A percentile compares a stretch with the other conserved stretches of the same genome.
Conservation (phyloP, 2,113 vertebrate species). For the Chrysochloris asiatica region DNA sequence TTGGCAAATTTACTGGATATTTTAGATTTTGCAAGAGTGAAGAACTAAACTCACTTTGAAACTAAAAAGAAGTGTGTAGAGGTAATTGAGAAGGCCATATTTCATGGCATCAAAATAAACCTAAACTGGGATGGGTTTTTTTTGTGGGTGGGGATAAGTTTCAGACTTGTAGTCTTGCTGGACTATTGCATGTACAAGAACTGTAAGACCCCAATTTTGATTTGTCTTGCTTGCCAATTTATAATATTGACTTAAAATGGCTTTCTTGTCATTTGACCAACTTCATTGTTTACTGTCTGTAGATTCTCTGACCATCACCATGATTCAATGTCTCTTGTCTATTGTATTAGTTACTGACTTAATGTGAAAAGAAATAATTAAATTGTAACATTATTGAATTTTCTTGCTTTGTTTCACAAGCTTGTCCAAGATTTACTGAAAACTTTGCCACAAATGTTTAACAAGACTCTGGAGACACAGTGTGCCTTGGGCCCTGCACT, state of each 20-base stretch:
- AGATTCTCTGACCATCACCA: constrained; percentile 70
- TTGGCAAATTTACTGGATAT: constrained; percentile 67
- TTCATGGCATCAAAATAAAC: constrained; percentile 66
- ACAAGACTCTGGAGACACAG: constrained; percentile 96
- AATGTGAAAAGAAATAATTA: background rate
- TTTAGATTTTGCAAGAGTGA: constrained; percentile 68
- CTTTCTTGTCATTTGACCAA: constrained; percentile 73
- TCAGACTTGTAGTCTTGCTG: constrained; percentile 77
- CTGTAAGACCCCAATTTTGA: constrained; percentile 71
- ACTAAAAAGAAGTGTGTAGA: constrained; percentile 54
- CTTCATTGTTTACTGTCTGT: constrained; percentile 73
- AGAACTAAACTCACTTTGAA: constrained; percentile 63
- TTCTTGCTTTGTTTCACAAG: constrained; percentile 83
- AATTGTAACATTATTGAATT: constrained; percentile 42
- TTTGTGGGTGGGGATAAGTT: too few relatives aligned
- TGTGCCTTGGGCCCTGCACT: constrained; percentile 95
- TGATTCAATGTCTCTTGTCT: constrained; percentile 69
- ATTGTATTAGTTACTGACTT: constrained; percentile 54
- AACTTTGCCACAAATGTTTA: constrained; percentile 94
- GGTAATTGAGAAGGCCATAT: constrained; percentile 68
- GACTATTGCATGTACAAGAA: constrained; percentile 75
- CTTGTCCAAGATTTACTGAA: constrained; percentile 95
- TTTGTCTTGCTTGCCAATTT: constrained; percentile 74
- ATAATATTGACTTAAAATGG: constrained; percentile 69
- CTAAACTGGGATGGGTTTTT: constrained; percentile 64